A percentile compares a stretch with the other conserved stretches of the same genome.
These are phyloP conservation scores for Nemurella pictetii DNA, from an alignment of 2,888 invertebrate genomes.

Conservation along the genomic window DNA sequence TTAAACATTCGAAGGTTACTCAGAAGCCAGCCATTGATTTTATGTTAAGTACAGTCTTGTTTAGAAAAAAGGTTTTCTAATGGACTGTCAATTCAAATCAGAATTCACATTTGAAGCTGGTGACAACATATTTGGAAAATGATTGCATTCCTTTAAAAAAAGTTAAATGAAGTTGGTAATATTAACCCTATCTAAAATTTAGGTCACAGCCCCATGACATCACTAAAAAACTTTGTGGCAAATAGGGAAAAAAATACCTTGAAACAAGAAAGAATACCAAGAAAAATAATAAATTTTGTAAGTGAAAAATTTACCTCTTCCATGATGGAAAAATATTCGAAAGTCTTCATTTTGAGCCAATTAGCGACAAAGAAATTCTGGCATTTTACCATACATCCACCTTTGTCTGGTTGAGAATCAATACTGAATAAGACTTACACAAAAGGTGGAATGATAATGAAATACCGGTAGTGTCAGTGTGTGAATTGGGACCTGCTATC, in stretches of 20 bases:
- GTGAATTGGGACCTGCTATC: not conserved
- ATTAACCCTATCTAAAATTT: not conserved
- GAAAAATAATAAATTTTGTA: not conserved
- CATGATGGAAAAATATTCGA: not conserved
- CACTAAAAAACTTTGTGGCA: not conserved
- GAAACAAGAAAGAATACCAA: not conserved
- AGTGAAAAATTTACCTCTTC: not conserved
- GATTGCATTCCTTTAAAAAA: too few relatives aligned
- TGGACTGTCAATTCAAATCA: too few relatives aligned
- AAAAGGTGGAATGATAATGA: slow-evolving; percentile 10
- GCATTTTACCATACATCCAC: not conserved
- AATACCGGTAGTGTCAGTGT: slow-evolving; percentile 3
- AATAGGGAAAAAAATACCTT: not conserved
- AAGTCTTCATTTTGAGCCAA: not conserved
- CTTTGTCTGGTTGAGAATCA: not conserved
- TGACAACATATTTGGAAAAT: too few relatives aligned
- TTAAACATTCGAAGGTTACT: too few relatives aligned
- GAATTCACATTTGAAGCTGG: too few relatives aligned
- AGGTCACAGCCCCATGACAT: not conserved
- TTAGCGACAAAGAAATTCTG: not conserved
- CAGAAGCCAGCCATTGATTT: too few relatives aligned
- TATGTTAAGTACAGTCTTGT: too few relatives aligned
- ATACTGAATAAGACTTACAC: not conserved
- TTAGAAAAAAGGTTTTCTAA: too few relatives aligned
- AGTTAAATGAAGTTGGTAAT: too few relatives aligned